Evolutionary conservation across 1,140 invertebrate species (phyloP).

Genomic region (Daktulosphaira vitifoliae): DNA sequence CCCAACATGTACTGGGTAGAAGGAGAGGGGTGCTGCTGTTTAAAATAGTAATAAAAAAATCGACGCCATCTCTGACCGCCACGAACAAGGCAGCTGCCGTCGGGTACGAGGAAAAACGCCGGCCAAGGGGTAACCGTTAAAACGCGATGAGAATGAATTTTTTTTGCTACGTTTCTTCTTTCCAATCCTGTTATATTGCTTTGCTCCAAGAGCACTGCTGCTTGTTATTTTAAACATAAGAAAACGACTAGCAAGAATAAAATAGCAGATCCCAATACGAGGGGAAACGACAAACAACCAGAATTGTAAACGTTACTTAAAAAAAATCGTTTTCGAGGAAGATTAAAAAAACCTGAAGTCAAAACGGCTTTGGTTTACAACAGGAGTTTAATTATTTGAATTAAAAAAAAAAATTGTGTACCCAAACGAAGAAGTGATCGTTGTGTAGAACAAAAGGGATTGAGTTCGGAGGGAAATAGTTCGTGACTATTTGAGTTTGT

Average conservation of each 20-base stretch:
- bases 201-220: not conserved
- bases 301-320: not conserved
- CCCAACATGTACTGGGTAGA: no score
- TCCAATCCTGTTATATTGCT: not conserved
- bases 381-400: conserved; percentile 11
- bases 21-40: no score
- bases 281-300: not conserved
- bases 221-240: not conserved
- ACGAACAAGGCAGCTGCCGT: not conserved
- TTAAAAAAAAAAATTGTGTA: not conserved
- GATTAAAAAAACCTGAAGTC: not conserved
- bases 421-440: conserved; percentile 2
- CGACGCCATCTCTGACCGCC: no score
- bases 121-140: not conserved
- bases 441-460: conserved; percentile 16
- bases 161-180: not conserved
- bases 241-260: not conserved
- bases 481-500: conserved; percentile 10
- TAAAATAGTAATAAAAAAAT: no score
- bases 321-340: conserved; percentile 1
- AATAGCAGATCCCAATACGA: not conserved
- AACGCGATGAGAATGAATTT: not conserved
- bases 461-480: not conserved
- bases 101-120: not conserved
- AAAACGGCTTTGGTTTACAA: conserved; percentile 2